Base-by-base conservation (phyloP, 2,797 vertebrate genomes). In the Onychomys torridus region DNA sequence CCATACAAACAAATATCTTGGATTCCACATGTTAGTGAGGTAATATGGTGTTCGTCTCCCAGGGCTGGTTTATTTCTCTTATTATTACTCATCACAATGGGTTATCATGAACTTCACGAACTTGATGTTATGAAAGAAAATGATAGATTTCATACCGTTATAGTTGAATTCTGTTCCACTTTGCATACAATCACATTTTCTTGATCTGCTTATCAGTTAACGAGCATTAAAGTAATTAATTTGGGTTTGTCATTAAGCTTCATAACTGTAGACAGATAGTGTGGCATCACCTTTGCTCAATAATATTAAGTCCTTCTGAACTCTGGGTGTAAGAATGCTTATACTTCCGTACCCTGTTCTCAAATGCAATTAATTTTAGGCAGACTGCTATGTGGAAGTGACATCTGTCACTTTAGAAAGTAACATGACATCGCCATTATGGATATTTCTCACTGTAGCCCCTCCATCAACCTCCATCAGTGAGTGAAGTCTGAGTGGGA, bases 381-480 rank as follows among this genome's bases (percentile, higher is more conserved):
- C 55, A 76, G 59, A 69, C 57, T 13, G 55, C 0, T 61, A 0
- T 52, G 2, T 93, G 27, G 52, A 88, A 83, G 23, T 91, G 67
- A 86, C 5, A 2, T 2, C 27, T 40, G 16, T 59, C 75, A 55
- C 32, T 78, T 73, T 37, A 6, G 43, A 78, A 29, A 81, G 34
- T 52, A 83, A 83, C 1, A 29, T 2, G 9, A 13, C 52, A 23
- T 71, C 55, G 2, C 10, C 14, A 1, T 27, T 9, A 25, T 16
- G 13, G 13, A 79, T 27, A n/a, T 77, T 55, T 49, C n/a, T 67
- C 9, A 32, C 12, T 57, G 3, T 71, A 65, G 23, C 27, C 93
- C n/a, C 34, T n/a, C 32, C 7, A 12, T 43, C 13, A 57, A 1
- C 10, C n/a, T 90, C 0, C 0, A 6, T 49, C 52, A 32, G 19